Conservation (phyloP, 2,888 invertebrate genomes). For the Oegoconia quadripuncta region DNA sequence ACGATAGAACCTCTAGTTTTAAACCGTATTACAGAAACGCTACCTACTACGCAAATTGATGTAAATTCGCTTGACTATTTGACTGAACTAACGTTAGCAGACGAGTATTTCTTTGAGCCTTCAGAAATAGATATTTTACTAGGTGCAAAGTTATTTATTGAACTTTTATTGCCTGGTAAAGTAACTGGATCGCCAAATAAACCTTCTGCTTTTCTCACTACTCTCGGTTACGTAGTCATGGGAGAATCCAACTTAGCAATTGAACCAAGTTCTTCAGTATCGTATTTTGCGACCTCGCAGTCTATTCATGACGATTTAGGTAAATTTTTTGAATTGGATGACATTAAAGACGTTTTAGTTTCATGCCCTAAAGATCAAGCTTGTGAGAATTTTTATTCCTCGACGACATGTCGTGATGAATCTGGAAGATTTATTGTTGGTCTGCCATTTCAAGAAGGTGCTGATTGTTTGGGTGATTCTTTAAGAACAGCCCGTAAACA, state of each 20-base stretch:
- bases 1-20: neutral
- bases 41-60: slow-evolving; percentile 2
- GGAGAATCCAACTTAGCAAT: too few species aligned
- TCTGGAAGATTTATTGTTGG: neutral
- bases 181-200: too few species aligned
- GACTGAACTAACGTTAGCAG: neutral
- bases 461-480: neutral
- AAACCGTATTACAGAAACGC: neutral
- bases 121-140: neutral
- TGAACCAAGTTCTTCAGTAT: neutral
- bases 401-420: neutral
- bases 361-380: neutral
- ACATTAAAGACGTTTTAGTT: neutral
- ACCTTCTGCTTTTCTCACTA: neutral
- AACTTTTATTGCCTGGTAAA: neutral
- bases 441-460: neutral
- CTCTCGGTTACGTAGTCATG: neutral
- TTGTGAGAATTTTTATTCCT: neutral
- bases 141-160: neutral
- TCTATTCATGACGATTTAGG: neutral
- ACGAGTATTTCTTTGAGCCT: neutral
- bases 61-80: neutral
- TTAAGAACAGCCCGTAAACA: neutral
- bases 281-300: neutral
- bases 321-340: neutral